Evolutionary conservation across 2,797 vertebrate genomes (phyloP).

Genomic region (Eulemur rubriventer): DNA sequence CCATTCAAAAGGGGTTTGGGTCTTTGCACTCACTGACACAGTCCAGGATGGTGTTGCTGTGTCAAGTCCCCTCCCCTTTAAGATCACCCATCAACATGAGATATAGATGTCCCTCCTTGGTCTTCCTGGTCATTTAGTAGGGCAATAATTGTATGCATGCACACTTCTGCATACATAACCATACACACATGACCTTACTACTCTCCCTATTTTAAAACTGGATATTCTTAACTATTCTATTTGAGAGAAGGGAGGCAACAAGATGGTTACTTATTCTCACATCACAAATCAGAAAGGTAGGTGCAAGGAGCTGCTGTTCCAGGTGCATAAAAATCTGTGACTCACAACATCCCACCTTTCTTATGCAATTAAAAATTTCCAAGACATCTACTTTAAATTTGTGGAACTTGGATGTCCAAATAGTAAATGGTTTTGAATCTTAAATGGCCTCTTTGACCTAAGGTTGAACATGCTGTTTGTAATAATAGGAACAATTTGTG

Average conservation of each 20-base stretch:
- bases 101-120: background rate
- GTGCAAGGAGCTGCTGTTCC: background rate
- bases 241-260: background rate
- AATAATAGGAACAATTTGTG: background rate
- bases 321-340: background rate
- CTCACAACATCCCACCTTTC: background rate
- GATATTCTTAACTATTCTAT: background rate
- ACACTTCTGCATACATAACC: background rate
- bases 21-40: background rate
- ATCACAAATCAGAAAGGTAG: background rate
- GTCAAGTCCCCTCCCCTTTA: background rate
- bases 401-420: background rate
- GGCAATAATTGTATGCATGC: background rate
- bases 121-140: background rate
- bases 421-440: background rate
- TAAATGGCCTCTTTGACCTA: background rate
- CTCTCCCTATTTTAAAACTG: background rate
- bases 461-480: background rate
- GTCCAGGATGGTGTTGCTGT: background rate
- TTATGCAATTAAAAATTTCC: background rate
- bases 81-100: background rate
- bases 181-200: background rate
- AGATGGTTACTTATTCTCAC: background rate
- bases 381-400: background rate
- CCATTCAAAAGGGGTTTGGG: background rate